A percentile compares a stretch with the other conserved stretches of the same genome.
Conservation (phyloP, 1,140 invertebrate genomes). For the Eupeodes corollae region DNA sequence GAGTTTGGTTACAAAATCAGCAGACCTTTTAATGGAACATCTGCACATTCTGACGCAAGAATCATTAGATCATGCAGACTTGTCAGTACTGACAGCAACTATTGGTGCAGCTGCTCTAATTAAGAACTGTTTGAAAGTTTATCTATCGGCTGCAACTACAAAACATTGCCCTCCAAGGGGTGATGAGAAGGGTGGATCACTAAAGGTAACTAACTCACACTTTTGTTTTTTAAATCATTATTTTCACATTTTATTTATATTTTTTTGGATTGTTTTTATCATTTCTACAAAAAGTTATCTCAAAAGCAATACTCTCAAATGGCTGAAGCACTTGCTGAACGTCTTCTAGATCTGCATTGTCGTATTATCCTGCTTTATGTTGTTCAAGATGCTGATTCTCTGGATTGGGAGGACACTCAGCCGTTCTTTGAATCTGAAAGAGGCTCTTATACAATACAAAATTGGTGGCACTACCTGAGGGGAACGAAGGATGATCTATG, state of each 20-base stretch:
- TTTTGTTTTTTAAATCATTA: background rate
- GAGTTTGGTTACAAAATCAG: conserved; percentile 52
- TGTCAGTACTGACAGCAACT: conserved; percentile 62
- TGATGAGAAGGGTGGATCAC: conserved; percentile 33
- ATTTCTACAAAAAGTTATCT: conserved; percentile 36
- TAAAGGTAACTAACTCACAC: conserved; percentile 13
- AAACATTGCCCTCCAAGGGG: conserved; percentile 32
- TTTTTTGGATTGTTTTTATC: no score
- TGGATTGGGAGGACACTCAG: conserved; percentile 51
- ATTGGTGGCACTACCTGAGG: conserved; percentile 79
- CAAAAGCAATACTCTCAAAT: conserved; percentile 67
- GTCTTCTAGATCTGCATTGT: conserved; percentile 63
- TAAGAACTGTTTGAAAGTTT: conserved; percentile 63
- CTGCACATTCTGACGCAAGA: conserved; percentile 66
- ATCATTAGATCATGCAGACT: conserved; percentile 66
- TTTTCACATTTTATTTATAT: background rate
- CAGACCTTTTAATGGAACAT: conserved; percentile 57
- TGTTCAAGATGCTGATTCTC: conserved; percentile 61
- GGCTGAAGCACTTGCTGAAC: conserved; percentile 66
- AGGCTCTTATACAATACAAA: conserved; percentile 65
- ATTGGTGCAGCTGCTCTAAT: conserved; percentile 64
- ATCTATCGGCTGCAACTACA: conserved; percentile 37
- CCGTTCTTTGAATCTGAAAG: conserved; percentile 55
- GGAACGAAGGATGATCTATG: conserved; percentile 66
- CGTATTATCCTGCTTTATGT: conserved; percentile 63